Conservation (phyloP, 2,888 invertebrate genomes). For the Platycnemis pennipes region DNA sequence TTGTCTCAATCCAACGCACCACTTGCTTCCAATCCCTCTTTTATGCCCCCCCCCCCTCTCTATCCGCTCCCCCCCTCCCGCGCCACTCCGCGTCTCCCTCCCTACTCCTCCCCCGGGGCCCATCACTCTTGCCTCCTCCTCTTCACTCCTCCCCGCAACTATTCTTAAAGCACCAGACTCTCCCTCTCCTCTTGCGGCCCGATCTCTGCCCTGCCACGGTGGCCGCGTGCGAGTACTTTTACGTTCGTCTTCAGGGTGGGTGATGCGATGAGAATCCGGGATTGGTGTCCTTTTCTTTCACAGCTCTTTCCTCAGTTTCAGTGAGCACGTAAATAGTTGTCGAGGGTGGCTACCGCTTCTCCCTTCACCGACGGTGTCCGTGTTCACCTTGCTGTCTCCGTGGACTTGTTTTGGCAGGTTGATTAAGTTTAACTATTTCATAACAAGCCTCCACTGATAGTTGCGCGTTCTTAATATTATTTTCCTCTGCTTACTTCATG, state of each 20-base stretch:
- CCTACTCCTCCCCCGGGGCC: neutral
- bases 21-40: slow-evolving; percentile 66
- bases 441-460: no score
- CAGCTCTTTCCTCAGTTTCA: neutral
- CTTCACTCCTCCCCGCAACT: neutral
- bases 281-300: neutral
- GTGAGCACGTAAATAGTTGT: slow-evolving; percentile 18
- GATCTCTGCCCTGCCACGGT: neutral
- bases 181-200: neutral
- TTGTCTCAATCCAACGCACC: slow-evolving; percentile 67
- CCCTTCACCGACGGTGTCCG: neutral
- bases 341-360: neutral
- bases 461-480: no score
- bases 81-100: neutral
- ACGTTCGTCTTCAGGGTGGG: neutral
- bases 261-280: neutral
- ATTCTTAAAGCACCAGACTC: slow-evolving; percentile 37
- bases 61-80: neutral
- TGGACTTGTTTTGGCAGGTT: neutral
- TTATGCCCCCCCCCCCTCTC: neutral
- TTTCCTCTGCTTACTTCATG: no score
- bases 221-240: neutral
- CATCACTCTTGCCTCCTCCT: neutral
- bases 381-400: neutral
- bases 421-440: no score